Evolutionary conservation across 2,888 invertebrate genomes (phyloP).

Genomic region (Lobophora halterata): DNA sequence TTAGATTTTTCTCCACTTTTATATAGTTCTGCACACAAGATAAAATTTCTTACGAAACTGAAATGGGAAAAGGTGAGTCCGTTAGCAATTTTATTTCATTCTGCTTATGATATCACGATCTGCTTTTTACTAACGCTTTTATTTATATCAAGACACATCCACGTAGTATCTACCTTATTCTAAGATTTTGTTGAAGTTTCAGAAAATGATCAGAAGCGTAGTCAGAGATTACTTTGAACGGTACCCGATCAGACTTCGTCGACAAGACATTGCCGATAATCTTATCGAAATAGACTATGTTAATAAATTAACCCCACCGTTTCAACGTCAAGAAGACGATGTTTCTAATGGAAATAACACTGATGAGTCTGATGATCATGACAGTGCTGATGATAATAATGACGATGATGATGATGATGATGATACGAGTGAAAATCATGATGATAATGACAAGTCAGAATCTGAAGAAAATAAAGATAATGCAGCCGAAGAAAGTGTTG

Average conservation of each 20-base stretch:
- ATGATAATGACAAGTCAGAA: conserved; percentile 23
- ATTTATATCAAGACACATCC: no score
- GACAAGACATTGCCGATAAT: conserved; percentile 47
- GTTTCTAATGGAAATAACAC: conserved; percentile 34
- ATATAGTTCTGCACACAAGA: no score
- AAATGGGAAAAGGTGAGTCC: no score
- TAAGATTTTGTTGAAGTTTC: no score
- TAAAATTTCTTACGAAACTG: no score
- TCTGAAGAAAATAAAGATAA: conserved; percentile 35
- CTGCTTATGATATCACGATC: no score
- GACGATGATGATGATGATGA: conserved; percentile 23
- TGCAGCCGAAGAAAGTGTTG: conserved; percentile 47
- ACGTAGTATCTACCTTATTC: no score
- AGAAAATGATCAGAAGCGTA: conserved; percentile 26
- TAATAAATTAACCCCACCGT: conserved; percentile 43
- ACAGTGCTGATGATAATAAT: conserved; percentile 26
- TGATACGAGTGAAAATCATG: no score
- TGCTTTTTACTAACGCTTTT: no score
- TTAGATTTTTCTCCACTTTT: no score
- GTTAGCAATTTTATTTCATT: no score
- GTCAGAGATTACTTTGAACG: conserved; percentile 25
- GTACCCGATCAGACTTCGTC: conserved; percentile 30
- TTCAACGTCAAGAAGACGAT: conserved; percentile 52
- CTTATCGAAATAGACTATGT: conserved; percentile 50
- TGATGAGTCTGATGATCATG: conserved; percentile 31